A percentile compares a stretch with the other conserved stretches of the same genome.
Conservation (phyloP, 2,113 vertebrate species). For the Dinomys branickii region DNA sequence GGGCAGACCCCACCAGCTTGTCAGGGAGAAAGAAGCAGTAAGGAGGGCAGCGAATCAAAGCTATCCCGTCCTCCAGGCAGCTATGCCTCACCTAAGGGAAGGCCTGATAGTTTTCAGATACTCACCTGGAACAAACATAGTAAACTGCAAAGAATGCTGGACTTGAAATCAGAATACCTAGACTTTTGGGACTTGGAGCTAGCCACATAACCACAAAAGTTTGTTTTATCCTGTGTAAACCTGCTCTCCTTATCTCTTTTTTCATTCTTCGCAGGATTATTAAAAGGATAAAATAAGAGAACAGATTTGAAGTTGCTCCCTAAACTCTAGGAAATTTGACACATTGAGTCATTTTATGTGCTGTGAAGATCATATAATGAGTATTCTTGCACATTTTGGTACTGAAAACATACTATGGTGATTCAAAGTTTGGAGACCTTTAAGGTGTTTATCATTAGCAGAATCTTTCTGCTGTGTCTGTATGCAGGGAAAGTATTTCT, state of each 20-base stretch:
- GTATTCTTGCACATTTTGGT: background rate
- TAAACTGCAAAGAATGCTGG: background rate
- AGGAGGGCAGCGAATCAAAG: background rate
- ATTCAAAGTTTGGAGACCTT: background rate
- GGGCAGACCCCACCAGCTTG: too few species aligned
- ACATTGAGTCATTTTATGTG: background rate
- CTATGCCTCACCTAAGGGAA: background rate
- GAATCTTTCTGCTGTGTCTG: background rate
- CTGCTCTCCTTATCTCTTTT: background rate
- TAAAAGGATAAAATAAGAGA: slow-evolving; percentile 46
- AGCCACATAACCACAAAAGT: background rate
- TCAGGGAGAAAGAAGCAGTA: background rate
- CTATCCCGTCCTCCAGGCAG: background rate
- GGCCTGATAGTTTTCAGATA: background rate
- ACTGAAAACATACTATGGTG: background rate
- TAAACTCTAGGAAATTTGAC: background rate
- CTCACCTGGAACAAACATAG: slow-evolving; percentile 24
- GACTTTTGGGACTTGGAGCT: background rate
- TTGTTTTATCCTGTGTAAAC: background rate
- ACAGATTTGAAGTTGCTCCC: background rate
- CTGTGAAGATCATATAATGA: background rate
- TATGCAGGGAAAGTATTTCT: background rate
- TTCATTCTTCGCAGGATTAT: background rate
- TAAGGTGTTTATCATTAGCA: background rate
- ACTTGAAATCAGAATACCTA: background rate